Conservation (phyloP, 92 coral and sea anemone species). For the Zoanthus sansibaricus region DNA sequence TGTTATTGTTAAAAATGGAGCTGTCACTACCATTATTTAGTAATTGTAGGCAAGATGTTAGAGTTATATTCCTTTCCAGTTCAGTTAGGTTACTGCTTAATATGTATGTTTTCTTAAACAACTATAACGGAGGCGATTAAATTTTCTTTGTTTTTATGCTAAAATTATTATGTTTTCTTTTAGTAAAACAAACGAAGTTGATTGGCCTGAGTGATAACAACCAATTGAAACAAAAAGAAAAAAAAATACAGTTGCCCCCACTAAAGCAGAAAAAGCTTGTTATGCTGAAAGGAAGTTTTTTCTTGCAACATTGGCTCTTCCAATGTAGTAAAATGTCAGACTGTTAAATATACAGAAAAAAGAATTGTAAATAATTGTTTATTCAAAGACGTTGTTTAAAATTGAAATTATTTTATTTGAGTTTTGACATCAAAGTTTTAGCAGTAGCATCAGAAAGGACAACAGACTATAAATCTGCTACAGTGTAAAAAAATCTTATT, state of each 20-base stretch:
- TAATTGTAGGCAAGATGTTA: constrained; percentile 10
- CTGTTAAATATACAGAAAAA: neutral
- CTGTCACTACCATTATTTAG: constrained; percentile 8
- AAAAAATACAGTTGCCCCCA: neutral
- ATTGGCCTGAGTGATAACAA: constrained; percentile 6
- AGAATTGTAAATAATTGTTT: neutral
- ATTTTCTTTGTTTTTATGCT: constrained; percentile 8
- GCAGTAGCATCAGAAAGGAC: neutral
- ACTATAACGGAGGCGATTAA: neutral
- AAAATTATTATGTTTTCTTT: constrained; percentile 1
- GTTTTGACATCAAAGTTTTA: neutral
- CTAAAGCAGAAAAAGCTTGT: neutral
- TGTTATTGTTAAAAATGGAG: neutral
- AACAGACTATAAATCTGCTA: neutral
- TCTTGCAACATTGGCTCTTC: neutral
- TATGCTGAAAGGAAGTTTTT: neutral
- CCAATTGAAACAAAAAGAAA: constrained; percentile 7
- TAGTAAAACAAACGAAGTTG: constrained; percentile 3
- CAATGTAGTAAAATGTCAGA: neutral
- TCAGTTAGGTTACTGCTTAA: constrained; percentile 3
- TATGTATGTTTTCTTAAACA: too few relatives aligned
- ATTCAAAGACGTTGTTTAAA: too few relatives aligned
- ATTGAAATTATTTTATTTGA: too few relatives aligned
- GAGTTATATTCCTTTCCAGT: neutral
- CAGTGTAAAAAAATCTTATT: too few relatives aligned